phyloP scores from a whole-genome alignment of 2,797 vertebrate genomes.

The Scyliorhinus canicula region DNA sequence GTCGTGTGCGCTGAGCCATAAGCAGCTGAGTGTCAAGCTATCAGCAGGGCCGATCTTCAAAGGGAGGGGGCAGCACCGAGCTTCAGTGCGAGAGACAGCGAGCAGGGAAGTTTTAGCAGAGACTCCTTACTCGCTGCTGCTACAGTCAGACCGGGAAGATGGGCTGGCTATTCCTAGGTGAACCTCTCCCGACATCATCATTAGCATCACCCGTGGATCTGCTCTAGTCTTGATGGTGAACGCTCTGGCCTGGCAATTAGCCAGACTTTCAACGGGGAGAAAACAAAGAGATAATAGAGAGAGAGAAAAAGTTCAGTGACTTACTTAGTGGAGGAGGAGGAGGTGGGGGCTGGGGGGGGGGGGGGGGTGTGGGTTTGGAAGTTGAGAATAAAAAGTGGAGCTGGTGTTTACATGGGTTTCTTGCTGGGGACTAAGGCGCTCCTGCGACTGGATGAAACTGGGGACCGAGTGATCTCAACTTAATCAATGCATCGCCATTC shows the following conservation, averaged over 20 bases:
- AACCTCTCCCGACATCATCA: not conserved
- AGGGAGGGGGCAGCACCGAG: slow-evolving; percentile 6
- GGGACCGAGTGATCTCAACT: not conserved
- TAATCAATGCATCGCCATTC: slow-evolving; percentile 27
- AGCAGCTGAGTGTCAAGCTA: not conserved
- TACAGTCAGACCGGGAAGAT: not conserved
- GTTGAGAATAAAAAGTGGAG: slow-evolving; percentile 30
- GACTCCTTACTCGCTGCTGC: not conserved
- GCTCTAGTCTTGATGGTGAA: not conserved
- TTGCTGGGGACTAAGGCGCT: not conserved
- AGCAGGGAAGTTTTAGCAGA: not conserved
- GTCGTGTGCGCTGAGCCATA: not conserved
- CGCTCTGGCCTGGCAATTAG: not conserved
- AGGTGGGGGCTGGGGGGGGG: no score
- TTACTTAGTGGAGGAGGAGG: not conserved
- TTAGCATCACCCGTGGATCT: not conserved
- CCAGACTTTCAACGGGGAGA: not conserved
- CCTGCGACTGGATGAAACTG: not conserved
- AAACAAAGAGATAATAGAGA: slow-evolving; percentile 28
- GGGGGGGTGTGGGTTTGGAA: no score
- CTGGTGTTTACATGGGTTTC: slow-evolving; percentile 31
- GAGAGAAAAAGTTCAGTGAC: not conserved
- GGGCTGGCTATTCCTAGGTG: slow-evolving; percentile 9
- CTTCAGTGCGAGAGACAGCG: not conserved
- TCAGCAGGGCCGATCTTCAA: no score